phyloP scores from a whole-genome alignment of 1,140 invertebrate genomes.

The Drosophila nikananu region DNA sequence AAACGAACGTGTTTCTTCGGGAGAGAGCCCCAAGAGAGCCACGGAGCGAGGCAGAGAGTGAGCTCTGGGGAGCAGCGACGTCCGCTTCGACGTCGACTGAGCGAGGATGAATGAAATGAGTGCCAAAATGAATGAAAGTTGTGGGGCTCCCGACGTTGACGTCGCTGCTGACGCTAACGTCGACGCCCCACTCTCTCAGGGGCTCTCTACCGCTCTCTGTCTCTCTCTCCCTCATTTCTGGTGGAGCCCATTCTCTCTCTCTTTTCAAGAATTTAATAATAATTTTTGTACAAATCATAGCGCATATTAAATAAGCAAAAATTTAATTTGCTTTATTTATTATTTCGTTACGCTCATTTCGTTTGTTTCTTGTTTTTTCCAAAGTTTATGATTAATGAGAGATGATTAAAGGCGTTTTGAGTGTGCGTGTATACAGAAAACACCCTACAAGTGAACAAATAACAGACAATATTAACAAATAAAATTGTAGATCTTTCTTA shows the following conservation, averaged over 20 bases:
- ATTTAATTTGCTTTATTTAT: conserved; percentile 69
- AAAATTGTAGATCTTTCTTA: not conserved
- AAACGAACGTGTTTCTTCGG: conserved; percentile 78
- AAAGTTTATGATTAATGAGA: conserved; percentile 81
- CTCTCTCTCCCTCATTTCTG: not conserved
- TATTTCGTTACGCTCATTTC: conserved; percentile 35
- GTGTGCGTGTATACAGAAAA: conserved; percentile 14
- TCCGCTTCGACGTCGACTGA: conserved; percentile 26
- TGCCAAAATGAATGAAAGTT: conserved; percentile 77
- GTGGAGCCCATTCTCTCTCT: conserved; percentile 1
- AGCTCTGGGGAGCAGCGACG: conserved; percentile 23
- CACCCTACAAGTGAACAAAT: not conserved
- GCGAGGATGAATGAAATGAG: conserved; percentile 67
- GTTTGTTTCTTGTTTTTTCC: conserved; percentile 43
- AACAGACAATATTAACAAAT: no score
- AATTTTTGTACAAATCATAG: conserved; percentile 57
- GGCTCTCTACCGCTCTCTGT: conserved; percentile 22
- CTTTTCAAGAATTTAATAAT: conserved; percentile 6
- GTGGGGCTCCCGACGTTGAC: conserved; percentile 41
- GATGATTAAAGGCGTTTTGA: conserved; percentile 61
- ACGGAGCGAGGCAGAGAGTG: conserved; percentile 30
- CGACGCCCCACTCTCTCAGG: conserved; percentile 19
- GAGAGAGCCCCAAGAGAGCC: conserved; percentile 32
- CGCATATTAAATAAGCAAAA: conserved; percentile 63
- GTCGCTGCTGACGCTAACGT: conserved; percentile 4